Conservation (phyloP, 2,797 vertebrate genomes). For the Tragelaphus eurycerus region DNA sequence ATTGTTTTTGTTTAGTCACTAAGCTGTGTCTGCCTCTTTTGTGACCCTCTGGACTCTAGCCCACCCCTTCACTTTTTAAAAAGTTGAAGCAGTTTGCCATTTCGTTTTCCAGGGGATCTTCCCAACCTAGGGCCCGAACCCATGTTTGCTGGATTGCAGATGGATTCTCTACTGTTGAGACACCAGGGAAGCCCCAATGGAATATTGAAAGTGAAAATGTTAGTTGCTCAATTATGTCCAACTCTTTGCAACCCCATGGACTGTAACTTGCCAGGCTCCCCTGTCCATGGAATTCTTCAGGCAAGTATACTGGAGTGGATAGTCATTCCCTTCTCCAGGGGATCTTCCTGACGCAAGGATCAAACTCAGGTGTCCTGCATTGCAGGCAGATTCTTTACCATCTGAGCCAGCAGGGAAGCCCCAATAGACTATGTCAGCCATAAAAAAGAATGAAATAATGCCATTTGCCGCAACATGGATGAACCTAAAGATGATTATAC, state of each 20-base stretch:
- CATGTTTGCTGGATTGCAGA: neutral
- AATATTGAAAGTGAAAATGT: neutral
- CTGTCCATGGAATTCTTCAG: neutral
- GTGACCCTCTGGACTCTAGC: neutral
- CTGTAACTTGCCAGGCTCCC: neutral
- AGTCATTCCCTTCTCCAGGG: neutral
- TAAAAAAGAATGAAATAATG: neutral
- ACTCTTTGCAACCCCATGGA: neutral
- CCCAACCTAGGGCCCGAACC: neutral
- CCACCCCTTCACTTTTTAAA: neutral
- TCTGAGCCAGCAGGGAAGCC: neutral
- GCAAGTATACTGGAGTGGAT: neutral
- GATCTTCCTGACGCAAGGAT: neutral
- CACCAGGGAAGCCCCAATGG: neutral
- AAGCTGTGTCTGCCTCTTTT: neutral
- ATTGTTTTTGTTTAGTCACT: neutral
- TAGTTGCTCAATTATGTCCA: neutral
- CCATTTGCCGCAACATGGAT: neutral
- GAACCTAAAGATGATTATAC: neutral
- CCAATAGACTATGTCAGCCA: neutral
- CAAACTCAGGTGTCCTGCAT: neutral
- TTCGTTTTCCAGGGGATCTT: neutral
- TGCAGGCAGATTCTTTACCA: neutral
- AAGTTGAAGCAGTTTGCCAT: neutral
- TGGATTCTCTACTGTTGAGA: neutral